These are phyloP conservation scores for Montipora cactus DNA, from an alignment of 64 coral and sea anemone species.

Conservation along the genomic window DNA sequence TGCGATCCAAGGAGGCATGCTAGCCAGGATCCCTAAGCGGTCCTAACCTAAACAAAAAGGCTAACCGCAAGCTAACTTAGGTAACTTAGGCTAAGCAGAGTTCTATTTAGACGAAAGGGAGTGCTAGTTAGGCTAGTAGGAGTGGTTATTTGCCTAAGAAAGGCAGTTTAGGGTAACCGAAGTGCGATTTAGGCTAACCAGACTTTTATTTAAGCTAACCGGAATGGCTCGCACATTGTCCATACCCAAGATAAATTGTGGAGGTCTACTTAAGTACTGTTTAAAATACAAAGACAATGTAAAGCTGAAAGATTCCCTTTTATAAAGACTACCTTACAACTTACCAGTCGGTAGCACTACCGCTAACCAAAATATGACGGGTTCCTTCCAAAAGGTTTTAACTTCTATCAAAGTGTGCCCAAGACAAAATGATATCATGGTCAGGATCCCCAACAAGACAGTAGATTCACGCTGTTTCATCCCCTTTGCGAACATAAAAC, in stretches of 20 bases:
- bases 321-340: conserved; percentile 2
- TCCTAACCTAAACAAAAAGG: not conserved
- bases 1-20: not conserved
- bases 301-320: not conserved
- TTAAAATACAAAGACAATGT: not conserved
- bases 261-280: not conserved
- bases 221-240: not conserved
- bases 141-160: not conserved
- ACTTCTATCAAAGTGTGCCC: conserved; percentile 1
- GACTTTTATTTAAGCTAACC: not conserved
- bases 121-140: not conserved
- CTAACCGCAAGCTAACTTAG: not conserved
- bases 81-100: not conserved
- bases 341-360: not conserved
- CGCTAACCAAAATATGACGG: conserved; percentile 40
- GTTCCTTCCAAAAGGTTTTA: not conserved
- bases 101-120: too few relatives aligned
- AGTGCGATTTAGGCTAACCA: not conserved
- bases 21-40: not conserved
- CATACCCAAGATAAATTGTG: not conserved
- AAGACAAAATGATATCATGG: conserved; percentile 8
- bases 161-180: not conserved
- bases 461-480: conserved; percentile 10
- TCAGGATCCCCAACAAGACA: not conserved
- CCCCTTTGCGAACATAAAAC: not conserved